Evolutionary conservation across 2,113 vertebrate genomes (phyloP).

Genomic region (Platycercus adscitus): DNA sequence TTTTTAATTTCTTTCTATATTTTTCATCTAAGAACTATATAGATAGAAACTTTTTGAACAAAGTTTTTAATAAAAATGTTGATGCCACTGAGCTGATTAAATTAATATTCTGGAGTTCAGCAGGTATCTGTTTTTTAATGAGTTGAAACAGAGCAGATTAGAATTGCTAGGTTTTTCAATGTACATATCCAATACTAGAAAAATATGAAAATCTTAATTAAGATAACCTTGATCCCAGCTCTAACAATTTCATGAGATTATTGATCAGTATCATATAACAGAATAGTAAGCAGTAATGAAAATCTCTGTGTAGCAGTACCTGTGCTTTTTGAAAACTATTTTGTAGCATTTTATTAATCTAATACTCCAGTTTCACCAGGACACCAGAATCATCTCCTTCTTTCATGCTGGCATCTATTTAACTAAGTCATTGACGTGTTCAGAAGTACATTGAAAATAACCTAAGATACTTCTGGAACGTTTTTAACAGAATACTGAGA

Average conservation of each 20-base stretch:
- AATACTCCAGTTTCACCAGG: not conserved
- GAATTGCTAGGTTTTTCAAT: not conserved
- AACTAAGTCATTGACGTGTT: not conserved
- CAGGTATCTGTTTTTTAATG: not conserved
- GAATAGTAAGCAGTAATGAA: not conserved
- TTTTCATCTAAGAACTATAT: not conserved
- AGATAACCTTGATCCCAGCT: not conserved
- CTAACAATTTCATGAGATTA: not conserved
- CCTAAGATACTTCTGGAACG: not conserved
- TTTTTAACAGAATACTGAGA: not conserved
- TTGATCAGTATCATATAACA: not conserved
- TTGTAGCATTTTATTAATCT: not conserved
- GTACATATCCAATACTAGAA: not conserved
- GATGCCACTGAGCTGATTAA: not conserved
- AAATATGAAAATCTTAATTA: not conserved
- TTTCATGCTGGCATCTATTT: not conserved
- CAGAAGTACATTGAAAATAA: accelerated
- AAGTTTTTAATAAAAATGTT: not conserved
- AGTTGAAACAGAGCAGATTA: not conserved
- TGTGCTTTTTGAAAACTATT: not conserved
- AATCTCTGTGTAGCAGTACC: not conserved
- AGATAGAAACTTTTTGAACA: not conserved
- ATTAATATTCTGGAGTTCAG: not conserved
- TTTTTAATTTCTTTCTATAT: not conserved
- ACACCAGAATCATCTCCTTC: not conserved